Evolutionary conservation across 2,113 vertebrate species (phyloP), one percentile per base, ranked within the genome.

Genomic region (Callopanchax toddi): DNA sequence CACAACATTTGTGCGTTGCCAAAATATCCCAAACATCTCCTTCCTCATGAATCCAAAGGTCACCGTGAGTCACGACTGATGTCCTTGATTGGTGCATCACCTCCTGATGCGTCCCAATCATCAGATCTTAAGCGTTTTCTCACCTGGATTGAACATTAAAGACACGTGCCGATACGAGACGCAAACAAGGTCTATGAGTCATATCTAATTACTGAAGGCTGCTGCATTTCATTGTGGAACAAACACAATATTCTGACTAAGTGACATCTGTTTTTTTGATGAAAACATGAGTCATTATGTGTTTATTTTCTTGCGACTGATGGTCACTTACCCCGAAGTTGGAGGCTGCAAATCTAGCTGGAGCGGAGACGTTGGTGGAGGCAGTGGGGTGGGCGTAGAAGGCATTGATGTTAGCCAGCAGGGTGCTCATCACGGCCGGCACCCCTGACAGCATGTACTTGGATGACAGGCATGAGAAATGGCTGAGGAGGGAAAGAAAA

Each of bases 401-500:
- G 80, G 97, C 96, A 63, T 99, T 99, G 89, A 99, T 99, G 91
- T 99, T 99, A 87, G 97, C 97, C 83, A 99, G 91, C 81, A 99
- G 92, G 39, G 95, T 97, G 89, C 97, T 98, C 97, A 99, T 99
- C 74, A 98, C 95, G 8, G 97, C 96, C 11, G 97, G 97, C 40
- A 99, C 92, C 0, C 96, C 95, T 5, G 96, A 93, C 73, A 96
- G 92, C 96, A 97, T 98, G 88, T 99, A 99, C 87, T 99, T 99
- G 68, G 95, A 98, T 18, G 97, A 98, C 52, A 99, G 93, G 90
- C 97, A 99, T 0, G 96, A 95, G 87, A 99, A 99, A 77, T 99
- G 97, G 74, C 97, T 99, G 87, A 29, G 66, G 87, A 53, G 17
- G 51, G 26, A 56, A 42, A 34, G 16, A 65, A 29, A 13, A 13